Conservation (phyloP, 2,888 invertebrate genomes). For the Harmothoe impar region DNA sequence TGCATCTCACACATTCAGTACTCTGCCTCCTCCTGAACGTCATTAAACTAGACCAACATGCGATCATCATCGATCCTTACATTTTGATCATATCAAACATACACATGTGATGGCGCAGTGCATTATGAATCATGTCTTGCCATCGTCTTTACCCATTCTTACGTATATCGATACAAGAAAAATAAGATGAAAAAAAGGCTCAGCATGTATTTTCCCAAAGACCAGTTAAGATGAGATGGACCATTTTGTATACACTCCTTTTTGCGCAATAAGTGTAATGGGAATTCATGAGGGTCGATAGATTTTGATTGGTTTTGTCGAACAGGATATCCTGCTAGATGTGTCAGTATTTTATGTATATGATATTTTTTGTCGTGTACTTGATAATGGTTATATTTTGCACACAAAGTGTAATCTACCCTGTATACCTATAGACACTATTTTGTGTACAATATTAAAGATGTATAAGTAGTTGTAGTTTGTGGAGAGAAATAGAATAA, state of each 20-base stretch:
- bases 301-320: conserved; percentile 30
- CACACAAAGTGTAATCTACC: conserved; percentile 55
- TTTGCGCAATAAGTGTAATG: conserved; percentile 45
- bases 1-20: neutral
- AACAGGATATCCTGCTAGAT: conserved; percentile 32
- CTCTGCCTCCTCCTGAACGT: neutral
- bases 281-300: conserved; percentile 42
- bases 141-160: conserved; percentile 34
- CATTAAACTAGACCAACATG: neutral
- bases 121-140: conserved; percentile 56
- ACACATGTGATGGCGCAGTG: conserved; percentile 41
- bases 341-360: conserved; percentile 59
- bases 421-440: conserved; percentile 48
- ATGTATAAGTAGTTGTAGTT: conserved; percentile 54
- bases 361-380: conserved; percentile 60
- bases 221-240: conserved; percentile 46
- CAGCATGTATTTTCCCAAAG: conserved; percentile 61
- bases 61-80: conserved; percentile 31
- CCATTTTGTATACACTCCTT: conserved; percentile 58
- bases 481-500: neutral
- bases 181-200: conserved; percentile 39
- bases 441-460: conserved; percentile 58
- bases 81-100: conserved; percentile 9
- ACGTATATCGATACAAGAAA: neutral
- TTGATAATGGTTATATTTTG: conserved; percentile 57